phyloP scores from a whole-genome alignment of 2,113 vertebrate species.

The Ceyx cyanopectus region DNA sequence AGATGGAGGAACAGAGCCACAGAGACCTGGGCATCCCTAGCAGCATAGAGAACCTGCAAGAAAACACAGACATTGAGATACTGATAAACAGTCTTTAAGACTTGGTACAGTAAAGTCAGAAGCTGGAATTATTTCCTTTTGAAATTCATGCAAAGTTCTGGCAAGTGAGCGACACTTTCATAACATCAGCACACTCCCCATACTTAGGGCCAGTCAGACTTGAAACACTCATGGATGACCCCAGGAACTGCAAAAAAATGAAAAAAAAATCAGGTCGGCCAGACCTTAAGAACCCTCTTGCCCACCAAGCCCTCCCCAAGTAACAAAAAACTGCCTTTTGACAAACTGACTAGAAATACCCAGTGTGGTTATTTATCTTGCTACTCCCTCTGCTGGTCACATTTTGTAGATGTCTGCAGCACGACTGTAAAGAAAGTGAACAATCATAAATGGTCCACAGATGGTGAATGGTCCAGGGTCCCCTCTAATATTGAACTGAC shows the following conservation, averaged over 20 bases:
- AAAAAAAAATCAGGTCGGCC: neutral
- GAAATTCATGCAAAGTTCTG: neutral
- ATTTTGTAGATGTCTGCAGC: neutral
- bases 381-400: constrained; percentile 34
- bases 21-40: constrained; percentile 92
- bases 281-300: neutral
- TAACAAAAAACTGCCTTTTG: neutral
- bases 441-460: neutral
- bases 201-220: neutral
- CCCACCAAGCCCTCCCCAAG: neutral
- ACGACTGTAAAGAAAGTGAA: neutral
- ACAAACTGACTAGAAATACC: fast-evolving
- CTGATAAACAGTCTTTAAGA: neutral
- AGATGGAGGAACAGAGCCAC: constrained; percentile 91
- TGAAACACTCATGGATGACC: neutral
- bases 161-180: neutral
- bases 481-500: neutral
- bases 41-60: constrained; percentile 89
- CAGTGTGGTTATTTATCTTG: neutral
- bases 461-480: neutral
- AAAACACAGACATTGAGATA: neutral
- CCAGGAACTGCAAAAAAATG: neutral
- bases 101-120: neutral
- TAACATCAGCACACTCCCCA: neutral
- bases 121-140: neutral